Evolutionary conservation across 2,113 vertebrate species (phyloP).

Genomic region (Trochalopteron elliotii): DNA sequence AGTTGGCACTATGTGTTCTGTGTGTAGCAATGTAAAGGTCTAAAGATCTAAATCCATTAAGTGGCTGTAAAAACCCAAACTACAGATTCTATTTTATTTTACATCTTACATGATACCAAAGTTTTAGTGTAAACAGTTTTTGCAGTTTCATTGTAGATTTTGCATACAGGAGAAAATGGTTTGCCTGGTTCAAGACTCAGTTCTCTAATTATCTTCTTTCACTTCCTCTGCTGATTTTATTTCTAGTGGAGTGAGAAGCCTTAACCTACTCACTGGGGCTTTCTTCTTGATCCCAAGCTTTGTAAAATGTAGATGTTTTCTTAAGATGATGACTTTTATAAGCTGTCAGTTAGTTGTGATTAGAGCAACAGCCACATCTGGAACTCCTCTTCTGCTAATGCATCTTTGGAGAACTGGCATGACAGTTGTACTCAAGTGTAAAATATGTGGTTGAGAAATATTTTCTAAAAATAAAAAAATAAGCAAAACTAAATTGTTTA

Average conservation of each 20-base stretch:
- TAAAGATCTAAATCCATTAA: not conserved
- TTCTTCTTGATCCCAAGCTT: not conserved
- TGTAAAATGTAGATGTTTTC: not conserved
- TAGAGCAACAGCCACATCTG: not conserved
- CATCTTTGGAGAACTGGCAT: not conserved
- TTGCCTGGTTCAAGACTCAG: not conserved
- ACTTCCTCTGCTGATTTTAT: conserved; percentile 5
- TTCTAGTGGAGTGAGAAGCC: not conserved
- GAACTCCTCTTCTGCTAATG: not conserved
- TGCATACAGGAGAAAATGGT: not conserved
- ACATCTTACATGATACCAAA: not conserved
- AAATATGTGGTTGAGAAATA: not conserved
- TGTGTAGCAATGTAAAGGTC: not conserved
- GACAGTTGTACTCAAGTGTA: not conserved
- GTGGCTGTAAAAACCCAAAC: not conserved
- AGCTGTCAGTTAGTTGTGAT: not conserved
- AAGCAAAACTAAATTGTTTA: not conserved
- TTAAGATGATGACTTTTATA: not conserved
- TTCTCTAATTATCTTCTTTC: conserved; percentile 22
- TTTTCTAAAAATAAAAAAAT: not conserved
- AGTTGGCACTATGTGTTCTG: not conserved
- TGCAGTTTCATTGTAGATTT: not conserved
- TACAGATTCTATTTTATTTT: not conserved
- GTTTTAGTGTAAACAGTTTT: not conserved
- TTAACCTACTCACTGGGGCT: not conserved